Evolutionary conservation across 2,113 vertebrate genomes (phyloP).

Genomic region (Bos taurus): DNA sequence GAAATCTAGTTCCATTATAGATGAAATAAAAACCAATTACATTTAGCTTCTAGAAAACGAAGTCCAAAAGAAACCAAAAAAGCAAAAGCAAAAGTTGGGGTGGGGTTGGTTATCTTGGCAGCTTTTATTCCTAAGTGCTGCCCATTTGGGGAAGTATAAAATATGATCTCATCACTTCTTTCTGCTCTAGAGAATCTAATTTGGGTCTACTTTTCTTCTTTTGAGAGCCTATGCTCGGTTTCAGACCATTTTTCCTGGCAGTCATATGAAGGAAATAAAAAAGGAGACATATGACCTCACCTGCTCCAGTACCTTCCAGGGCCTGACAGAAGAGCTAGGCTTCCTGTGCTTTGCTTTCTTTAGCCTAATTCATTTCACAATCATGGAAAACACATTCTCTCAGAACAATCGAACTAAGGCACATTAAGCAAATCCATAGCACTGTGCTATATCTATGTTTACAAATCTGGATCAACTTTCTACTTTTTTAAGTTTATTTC

Average conservation of each 20-base stretch:
- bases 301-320: constrained; percentile 26
- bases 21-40: background rate
- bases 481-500: background rate
- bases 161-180: constrained; percentile 29
- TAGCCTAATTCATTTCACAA: constrained; percentile 1
- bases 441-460: background rate
- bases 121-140: background rate
- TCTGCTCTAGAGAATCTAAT: background rate
- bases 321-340: background rate
- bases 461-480: background rate
- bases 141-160: background rate
- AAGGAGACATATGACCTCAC: constrained; percentile 54
- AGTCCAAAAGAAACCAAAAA: background rate
- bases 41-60: background rate
- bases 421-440: background rate
- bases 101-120: background rate
- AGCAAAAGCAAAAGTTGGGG: background rate
- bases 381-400: constrained; percentile 41
- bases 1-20: background rate
- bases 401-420: background rate
- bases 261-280: constrained; percentile 46
- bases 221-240: constrained; percentile 20
- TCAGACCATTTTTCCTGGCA: constrained; percentile 52
- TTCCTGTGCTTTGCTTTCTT: constrained; percentile 31
- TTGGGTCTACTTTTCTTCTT: background rate